Conservation (phyloP, 1,140 invertebrate species). For the Rhagoletis pomonella region DNA sequence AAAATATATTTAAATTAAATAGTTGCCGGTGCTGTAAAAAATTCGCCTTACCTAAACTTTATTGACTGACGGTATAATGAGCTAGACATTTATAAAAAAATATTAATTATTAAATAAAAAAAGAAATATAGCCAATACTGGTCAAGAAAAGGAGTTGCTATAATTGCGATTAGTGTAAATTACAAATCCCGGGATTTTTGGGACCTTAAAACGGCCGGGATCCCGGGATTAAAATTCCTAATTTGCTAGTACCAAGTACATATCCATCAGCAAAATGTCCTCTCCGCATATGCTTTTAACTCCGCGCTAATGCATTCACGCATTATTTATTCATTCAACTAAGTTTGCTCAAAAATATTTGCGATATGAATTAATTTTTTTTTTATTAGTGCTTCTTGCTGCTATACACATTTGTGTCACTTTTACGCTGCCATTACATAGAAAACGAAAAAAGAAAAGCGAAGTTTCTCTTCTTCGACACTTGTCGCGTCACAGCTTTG, state of each 20-base stretch:
- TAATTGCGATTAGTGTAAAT: no score
- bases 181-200: no score
- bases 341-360: constrained; percentile 14
- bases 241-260: not conserved
- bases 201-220: no score
- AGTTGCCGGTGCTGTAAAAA: no score
- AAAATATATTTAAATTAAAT: no score
- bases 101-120: no score
- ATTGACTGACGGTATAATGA: no score
- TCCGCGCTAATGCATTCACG: not conserved
- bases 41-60: no score
- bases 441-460: constrained; percentile 19
- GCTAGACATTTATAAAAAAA: no score
- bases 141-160: no score
- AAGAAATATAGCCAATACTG: no score
- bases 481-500: constrained; percentile 2
- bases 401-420: constrained; percentile 28
- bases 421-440: not conserved
- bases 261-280: not conserved
- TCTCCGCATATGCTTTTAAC: not conserved
- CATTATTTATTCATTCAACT: not conserved
- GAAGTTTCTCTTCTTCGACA: constrained; percentile 48
- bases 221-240: no score
- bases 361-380: constrained; percentile 20
- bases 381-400: not conserved